These are phyloP conservation scores for Parascotia fuliginaria DNA, from an alignment of 2,888 invertebrate genomes.

Conservation along the genomic window DNA sequence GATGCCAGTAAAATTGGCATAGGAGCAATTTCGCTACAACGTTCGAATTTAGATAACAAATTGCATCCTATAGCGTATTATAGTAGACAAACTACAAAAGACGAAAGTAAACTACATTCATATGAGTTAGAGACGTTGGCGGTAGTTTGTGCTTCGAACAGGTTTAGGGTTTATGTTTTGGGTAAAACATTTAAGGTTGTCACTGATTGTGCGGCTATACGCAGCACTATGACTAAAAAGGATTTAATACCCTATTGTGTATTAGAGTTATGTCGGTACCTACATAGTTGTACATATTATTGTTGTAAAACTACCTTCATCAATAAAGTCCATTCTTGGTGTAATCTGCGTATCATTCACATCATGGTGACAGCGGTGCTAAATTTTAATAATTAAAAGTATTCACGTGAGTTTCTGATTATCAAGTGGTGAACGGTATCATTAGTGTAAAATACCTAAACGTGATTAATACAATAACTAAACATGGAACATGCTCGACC, in stretches of 20 bases:
- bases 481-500: too few species aligned
- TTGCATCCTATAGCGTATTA: conserved; percentile 36
- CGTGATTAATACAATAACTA: too few species aligned
- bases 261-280: too few species aligned
- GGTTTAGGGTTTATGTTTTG: conserved; percentile 16
- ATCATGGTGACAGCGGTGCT: too few species aligned
- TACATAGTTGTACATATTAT: too few species aligned
- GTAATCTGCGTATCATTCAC: too few species aligned
- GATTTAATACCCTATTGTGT: conserved; percentile 5
- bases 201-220: conserved; percentile 18
- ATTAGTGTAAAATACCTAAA: too few species aligned
- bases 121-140: conserved; percentile 10
- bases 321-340: too few species aligned
- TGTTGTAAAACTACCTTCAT: too few species aligned
- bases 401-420: too few species aligned
- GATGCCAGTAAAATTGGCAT: conserved; percentile 48
- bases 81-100: conserved; percentile 33
- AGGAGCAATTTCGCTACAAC: conserved; percentile 47
- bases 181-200: conserved; percentile 14
- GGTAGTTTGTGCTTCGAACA: conserved; percentile 13
- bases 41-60: neutral
- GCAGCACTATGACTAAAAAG: conserved; percentile 10
- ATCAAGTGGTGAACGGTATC: too few species aligned
- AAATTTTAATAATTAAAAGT: too few species aligned
- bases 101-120: conserved; percentile 26